Evolutionary conservation across 2,888 invertebrate genomes (phyloP), one percentile per base, ranked within the genome.

Genomic region (Ryuthela nishihirai): DNA sequence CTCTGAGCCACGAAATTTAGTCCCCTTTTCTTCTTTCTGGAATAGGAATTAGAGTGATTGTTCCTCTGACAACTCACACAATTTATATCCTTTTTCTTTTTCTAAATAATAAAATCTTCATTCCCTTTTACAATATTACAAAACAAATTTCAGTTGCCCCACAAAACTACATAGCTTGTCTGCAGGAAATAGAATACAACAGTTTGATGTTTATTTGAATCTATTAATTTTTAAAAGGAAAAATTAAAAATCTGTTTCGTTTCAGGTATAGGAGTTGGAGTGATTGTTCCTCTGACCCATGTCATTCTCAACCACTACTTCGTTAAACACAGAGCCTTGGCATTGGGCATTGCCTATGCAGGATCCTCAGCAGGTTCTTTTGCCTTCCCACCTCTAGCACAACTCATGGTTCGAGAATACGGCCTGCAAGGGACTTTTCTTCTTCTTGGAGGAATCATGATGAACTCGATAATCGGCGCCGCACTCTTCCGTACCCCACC

Each of bases 311-410:
- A 56, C 52, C 52, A 44, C 7, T 42, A 65, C 25, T 66, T 66
- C 34, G 25, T 26, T 9, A 46, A 52, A 18, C 52, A 63, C 45
- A 47, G 49, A 42, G 63, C 64, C 2, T 49, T 54, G 5, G 66
- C 66, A 5, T 39, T 54, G 15, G 66, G 66, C 0, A 52, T 66
- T 17, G 63, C 63, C 4, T 65, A 63, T 40, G 52, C 65, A 6
- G 66, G 66, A 0, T 54, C 61, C 5, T 60, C 63, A 4, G 18
- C 43, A 1, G 65, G 66, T 2, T 62, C 66, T 1, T 65, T 66
- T 25, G 25, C 65, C 1, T 65, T 66, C 32, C 66, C 66, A 4
- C 41, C 60, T 0, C 17, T 65, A 4, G 44, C 61, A 6, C 49
- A 63, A 44, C 45, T 47, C 23, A 36, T 63, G 17, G 23, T 65